phyloP scores from a whole-genome alignment of 2,797 vertebrate species.

The Rhynchotus rufescens region DNA sequence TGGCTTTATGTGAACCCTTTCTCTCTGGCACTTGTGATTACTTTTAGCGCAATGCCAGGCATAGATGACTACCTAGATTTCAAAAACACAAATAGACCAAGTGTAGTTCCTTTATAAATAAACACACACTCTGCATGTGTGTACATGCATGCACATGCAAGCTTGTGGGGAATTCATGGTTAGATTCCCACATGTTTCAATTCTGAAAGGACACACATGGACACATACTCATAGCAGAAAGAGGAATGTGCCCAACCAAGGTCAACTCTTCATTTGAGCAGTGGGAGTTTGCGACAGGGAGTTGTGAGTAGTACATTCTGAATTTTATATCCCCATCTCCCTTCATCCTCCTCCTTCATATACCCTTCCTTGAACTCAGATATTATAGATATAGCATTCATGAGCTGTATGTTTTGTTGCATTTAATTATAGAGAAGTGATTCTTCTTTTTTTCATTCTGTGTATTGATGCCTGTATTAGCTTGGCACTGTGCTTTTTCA shows the following conservation, averaged over 20 bases:
- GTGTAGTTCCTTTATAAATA: fast-evolving
- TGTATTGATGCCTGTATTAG: conserved; percentile 8
- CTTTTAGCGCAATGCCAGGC: neutral
- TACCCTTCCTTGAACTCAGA: neutral
- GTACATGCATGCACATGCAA: fast-evolving
- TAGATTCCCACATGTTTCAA: neutral
- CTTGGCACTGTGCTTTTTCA: conserved; percentile 44
- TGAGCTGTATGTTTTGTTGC: neutral
- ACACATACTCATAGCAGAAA: no score
- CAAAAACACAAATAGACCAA: neutral
- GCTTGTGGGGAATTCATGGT: neutral
- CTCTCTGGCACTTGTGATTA: neutral
- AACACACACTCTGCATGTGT: neutral
- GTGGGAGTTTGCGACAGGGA: neutral
- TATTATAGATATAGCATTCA: neutral
- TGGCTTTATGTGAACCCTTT: neutral
- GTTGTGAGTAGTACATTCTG: neutral
- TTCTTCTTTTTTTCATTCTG: neutral
- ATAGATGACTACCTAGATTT: neutral
- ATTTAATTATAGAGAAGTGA: neutral
- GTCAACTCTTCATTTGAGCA: neutral
- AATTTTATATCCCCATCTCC: neutral
- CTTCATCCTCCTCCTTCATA: neutral
- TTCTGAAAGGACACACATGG: neutral
- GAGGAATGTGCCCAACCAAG: neutral